Evolutionary conservation across 2,888 invertebrate species (phyloP), one percentile per base, ranked within the genome.

Genomic region (Apocheima hispidaria): DNA sequence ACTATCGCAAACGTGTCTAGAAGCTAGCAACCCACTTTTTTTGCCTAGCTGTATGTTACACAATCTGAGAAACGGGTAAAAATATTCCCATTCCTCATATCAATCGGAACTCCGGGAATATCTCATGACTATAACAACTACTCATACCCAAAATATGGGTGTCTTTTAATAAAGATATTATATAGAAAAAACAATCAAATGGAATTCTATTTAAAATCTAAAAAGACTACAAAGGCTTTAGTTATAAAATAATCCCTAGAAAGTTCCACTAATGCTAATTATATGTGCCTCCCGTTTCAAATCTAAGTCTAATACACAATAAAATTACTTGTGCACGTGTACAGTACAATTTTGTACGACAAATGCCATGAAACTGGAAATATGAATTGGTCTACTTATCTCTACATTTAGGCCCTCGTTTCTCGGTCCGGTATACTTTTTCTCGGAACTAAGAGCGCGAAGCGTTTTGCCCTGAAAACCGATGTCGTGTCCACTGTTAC

Each of bases 181-280:
- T 28, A 12, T 18, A 50, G 36, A 49, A 40, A 50, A 41, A 53
- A 48, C 52, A 52, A 21, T 40, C 48, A 20, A 40, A 18, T 40
- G 46, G 26, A 52, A 52, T 53, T 48, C 48, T 48, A 52, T 44
- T 50, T 57, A 57, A 2, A 51, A 53, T 23, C 44, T 59, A 53
- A 18, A 53, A 18, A 58, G 51, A 46, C 58, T 51, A 28, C 58
- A 46, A 43, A 38, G 38, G 51, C 56, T 40, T 33, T 30, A 48
- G 28, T 46, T 9, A 48, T 49, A 23, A 20, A 36, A 21, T 23
- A 44, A 58, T n/a, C 44, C 51, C 44, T 58, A 51, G 5, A 20
- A 43, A 44, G 28, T 26, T 57, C 20, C 23, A 51, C 26, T 50
- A 50, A 26, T 16, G 6, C 28, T 35, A 35, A 49, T 21, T 44